Percentiles rank a stretch among this genome's conserved stretches.
These are phyloP conservation scores for Lophura swinhoii DNA, from an alignment of 2,797 vertebrate species.

Conservation along the genomic window DNA sequence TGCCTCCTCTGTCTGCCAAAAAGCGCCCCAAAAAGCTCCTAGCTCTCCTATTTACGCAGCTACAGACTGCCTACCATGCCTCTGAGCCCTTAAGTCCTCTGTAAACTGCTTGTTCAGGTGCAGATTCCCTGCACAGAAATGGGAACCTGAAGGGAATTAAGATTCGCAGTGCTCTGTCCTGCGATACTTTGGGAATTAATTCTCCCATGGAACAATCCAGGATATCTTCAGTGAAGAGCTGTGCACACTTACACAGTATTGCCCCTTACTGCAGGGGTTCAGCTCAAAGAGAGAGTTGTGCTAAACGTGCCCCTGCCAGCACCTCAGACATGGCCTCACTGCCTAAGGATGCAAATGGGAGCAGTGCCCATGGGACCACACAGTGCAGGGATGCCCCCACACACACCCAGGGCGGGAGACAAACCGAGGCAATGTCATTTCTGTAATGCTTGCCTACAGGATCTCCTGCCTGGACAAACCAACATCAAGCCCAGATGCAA, in stretches of 20 bases:
- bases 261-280: not conserved
- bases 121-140: not conserved
- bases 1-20: not conserved
- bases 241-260: not conserved
- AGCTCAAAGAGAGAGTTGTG: not conserved
- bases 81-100: not conserved
- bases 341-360: not conserved
- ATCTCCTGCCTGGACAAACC: accelerated
- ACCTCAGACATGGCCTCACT: not conserved
- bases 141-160: not conserved
- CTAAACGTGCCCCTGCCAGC: not conserved
- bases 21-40: not conserved
- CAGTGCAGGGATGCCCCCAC: not conserved
- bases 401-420: not conserved
- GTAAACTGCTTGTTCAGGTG: not conserved
- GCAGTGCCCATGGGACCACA: accelerated
- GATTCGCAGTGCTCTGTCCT: not conserved
- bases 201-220: not conserved
- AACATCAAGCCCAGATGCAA: not conserved
- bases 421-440: not conserved
- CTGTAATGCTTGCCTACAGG: not conserved
- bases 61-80: not conserved
- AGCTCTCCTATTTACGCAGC: not conserved
- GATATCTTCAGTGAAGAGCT: not conserved
- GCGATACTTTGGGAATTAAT: not conserved